A percentile compares a stretch with the other conserved stretches of the same genome.
Conservation (phyloP, 2,888 invertebrate species). For the Polyploca ridens region DNA sequence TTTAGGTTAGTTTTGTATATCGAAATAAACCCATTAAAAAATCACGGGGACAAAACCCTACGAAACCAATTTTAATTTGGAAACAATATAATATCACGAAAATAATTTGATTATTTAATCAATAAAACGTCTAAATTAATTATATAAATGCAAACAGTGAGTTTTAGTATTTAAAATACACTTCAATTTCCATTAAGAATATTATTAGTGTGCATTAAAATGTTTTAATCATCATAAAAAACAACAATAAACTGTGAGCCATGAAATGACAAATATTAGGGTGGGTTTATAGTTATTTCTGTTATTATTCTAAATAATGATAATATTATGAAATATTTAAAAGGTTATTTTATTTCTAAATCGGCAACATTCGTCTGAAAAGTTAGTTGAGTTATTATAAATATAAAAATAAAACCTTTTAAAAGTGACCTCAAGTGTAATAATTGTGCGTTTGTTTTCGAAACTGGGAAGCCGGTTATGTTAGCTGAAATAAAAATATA, state of each 20-base stretch:
- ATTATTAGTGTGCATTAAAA: not conserved
- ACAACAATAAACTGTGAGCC: not conserved
- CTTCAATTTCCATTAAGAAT: not conserved
- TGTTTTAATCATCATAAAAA: constrained; percentile 4
- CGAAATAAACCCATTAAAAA: no score
- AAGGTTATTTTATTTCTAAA: not conserved
- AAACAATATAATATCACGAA: no score
- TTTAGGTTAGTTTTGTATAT: no score
- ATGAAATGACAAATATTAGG: constrained; percentile 1
- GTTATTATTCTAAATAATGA: no score
- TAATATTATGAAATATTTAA: not conserved
- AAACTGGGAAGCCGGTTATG: constrained; percentile 75
- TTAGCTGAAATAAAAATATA: constrained; percentile 56
- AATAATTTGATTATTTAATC: no score
- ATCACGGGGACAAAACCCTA: no score
- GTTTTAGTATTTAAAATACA: not conserved
- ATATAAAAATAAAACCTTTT: constrained; percentile 66
- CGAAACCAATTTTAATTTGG: no score
- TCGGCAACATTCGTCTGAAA: not conserved
- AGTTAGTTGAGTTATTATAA: not conserved
- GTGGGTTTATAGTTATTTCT: not conserved
- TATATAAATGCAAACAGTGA: not conserved
- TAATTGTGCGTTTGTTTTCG: constrained; percentile 69
- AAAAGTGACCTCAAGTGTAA: constrained; percentile 77
- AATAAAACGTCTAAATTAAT: not conserved